These are phyloP conservation scores for Adelosebastes latens DNA, from an alignment of 2,797 vertebrate species.

Conservation along the genomic window DNA sequence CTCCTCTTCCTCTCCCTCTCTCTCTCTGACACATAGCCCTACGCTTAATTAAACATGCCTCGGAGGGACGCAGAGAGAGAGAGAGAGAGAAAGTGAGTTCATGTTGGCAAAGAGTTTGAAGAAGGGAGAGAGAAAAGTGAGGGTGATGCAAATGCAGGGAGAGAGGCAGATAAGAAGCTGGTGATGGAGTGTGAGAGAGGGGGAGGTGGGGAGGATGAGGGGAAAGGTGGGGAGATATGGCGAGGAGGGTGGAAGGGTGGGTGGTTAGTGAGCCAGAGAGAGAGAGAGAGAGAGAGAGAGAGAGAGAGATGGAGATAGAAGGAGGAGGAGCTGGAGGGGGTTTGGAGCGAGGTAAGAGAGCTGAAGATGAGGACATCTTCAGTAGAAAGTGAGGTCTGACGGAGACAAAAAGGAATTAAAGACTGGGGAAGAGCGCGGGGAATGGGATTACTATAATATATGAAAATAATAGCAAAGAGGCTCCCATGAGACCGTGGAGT, in stretches of 20 bases:
- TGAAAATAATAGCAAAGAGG: conserved; percentile 69
- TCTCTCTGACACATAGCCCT: conserved; percentile 76
- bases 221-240: conserved; percentile 66
- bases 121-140: conserved; percentile 50
- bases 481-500: conserved; percentile 44
- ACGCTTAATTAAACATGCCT: conserved; percentile 84
- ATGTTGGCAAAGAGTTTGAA: conserved; percentile 50
- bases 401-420: conserved; percentile 67
- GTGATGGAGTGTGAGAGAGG: conserved; percentile 67
- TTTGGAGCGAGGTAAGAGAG: conserved; percentile 42
- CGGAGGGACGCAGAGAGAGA: conserved; percentile 64
- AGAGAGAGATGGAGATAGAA: conserved; percentile 41
- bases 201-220: conserved; percentile 39
- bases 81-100: conserved; percentile 21
- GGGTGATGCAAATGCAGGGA: conserved; percentile 70
- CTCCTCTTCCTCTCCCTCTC: conserved; percentile 43
- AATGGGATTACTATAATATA: conserved; percentile 68
- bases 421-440: conserved; percentile 40
- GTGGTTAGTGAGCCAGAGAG: conserved; percentile 58
- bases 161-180: conserved; percentile 73
- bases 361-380: conserved; percentile 59
- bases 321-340: conserved; percentile 37
- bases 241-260: conserved; percentile 48
- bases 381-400: conserved; percentile 50
- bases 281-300: conserved; percentile 40